Percentiles rank a stretch among this genome's conserved stretches.
These are phyloP conservation scores for Gallinago stenura DNA, from an alignment of 2,797 vertebrate species.

Conservation along the genomic window DNA sequence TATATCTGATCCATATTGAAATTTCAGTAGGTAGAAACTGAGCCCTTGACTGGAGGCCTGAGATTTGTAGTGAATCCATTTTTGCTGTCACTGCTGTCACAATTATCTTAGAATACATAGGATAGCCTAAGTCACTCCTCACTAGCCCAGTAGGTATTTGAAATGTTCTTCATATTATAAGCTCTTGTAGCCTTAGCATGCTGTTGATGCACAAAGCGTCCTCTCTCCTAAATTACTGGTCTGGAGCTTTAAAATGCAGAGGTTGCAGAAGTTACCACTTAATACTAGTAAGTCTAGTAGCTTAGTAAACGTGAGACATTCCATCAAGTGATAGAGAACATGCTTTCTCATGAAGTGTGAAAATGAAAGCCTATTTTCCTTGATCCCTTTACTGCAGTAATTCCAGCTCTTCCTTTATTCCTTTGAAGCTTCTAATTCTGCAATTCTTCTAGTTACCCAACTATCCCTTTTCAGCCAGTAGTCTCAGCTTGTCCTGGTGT, in stretches of 20 bases:
- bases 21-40: neutral
- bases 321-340: rapidly evolving
- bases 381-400: neutral
- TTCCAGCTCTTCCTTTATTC: neutral
- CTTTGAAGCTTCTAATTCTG: neutral
- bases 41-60: neutral
- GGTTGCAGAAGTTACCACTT: neutral
- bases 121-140: neutral
- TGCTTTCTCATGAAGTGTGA: neutral
- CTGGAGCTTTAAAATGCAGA: neutral
- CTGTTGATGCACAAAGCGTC: neutral
- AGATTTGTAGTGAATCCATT: neutral
- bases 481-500: neutral
- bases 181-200: neutral
- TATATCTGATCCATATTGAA: neutral
- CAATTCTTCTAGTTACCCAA: neutral
- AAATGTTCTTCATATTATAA: neutral
- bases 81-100: neutral
- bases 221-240: neutral
- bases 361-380: neutral
- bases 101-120: neutral
- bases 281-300: neutral
- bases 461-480: neutral
- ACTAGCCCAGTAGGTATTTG: neutral
- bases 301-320: neutral